Evolutionary conservation across 2,888 invertebrate species (phyloP), one percentile per base, ranked within the genome.

Genomic region (Anodontia alba): DNA sequence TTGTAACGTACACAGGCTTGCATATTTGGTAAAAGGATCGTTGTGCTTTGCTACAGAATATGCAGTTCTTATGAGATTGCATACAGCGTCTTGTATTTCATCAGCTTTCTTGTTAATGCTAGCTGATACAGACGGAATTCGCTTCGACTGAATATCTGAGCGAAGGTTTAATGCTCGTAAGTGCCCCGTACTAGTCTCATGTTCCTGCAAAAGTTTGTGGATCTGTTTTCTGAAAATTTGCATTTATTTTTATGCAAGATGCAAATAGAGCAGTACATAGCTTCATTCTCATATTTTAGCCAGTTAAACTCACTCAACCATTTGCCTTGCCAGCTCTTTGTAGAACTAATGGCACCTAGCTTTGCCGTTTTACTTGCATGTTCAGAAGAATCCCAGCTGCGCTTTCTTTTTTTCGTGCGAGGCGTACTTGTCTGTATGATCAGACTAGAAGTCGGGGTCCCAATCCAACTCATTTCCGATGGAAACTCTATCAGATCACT

Each of bases 21-120:
- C n/a, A n/a, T n/a, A n/a, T n/a, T n/a, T n/a, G n/a, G n/a, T n/a
- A n/a, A n/a, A n/a, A n/a, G n/a, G n/a, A 75, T 29, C 12, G 67
- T 76, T 7, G 12, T 38, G 43, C 29, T 72, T 46, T 33, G 77
- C 77, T 2, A 77, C 77, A 33, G 72, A 42, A 62, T 77, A 77
- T 23, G 77, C 77, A 29, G 77, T 77, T 67, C 77, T 23, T 26
- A 76, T 71, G 26, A 76, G 76, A 2, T 66, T 36, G 36, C 76
- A 76, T n/a, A 76, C 71, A n/a, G 76, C 76, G 10, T 69, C 57
- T 62, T 76, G 69, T 29, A 76, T 76, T 62, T 76, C 69, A 26
- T 76, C 76, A 62, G 57, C 36, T 15, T 29, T 38, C 49, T 66
- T 76, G 15, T 29, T 5, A n/a, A 76, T 66, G 70, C 71, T 38